Conservation (phyloP, 1,140 invertebrate species). For the Nebria ingens region DNA sequence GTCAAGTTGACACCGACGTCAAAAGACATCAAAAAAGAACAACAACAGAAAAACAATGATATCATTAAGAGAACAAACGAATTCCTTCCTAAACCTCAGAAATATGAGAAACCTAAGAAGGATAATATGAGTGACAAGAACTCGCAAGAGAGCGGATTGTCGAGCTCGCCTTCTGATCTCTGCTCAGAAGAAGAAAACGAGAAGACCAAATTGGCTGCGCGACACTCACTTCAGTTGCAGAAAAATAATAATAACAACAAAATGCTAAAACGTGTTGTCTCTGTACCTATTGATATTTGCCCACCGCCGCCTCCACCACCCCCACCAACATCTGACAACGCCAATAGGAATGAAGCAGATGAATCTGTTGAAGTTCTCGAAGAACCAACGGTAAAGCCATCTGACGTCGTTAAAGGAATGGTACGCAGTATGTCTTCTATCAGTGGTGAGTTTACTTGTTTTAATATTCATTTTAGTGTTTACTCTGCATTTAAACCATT, state of each 20-base stretch:
- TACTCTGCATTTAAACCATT: no score
- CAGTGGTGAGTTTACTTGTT: slow-evolving; percentile 20
- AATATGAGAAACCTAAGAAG: slow-evolving; percentile 23
- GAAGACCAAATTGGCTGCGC: slow-evolving; percentile 24
- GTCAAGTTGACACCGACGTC: slow-evolving; percentile 23
- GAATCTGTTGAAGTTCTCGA: slow-evolving; percentile 42
- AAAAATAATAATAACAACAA: slow-evolving; percentile 5
- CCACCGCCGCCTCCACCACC: slow-evolving; percentile 34
- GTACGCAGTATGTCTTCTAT: slow-evolving; percentile 28
- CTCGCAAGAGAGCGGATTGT: slow-evolving; percentile 24
- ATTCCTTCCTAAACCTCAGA: slow-evolving; percentile 27
- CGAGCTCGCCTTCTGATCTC: slow-evolving; percentile 30
- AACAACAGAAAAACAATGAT: slow-evolving; percentile 10
- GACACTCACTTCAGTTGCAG: slow-evolving; percentile 31
- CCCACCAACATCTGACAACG: slow-evolving; percentile 21
- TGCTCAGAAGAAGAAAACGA: slow-evolving; percentile 29
- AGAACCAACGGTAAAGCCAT: slow-evolving; percentile 47
- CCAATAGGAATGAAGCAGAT: slow-evolving; percentile 17
- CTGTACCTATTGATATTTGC: slow-evolving; percentile 32
- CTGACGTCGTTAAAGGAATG: slow-evolving; percentile 43
- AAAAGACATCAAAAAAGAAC: slow-evolving; percentile 14
- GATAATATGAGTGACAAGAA: slow-evolving; percentile 20
- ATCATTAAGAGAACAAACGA: slow-evolving; percentile 24
- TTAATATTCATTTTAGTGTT: no score
- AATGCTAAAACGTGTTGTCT: slow-evolving; percentile 38